Evolutionary conservation across 2,797 vertebrate genomes (phyloP).

Genomic region (Cygnus olor): DNA sequence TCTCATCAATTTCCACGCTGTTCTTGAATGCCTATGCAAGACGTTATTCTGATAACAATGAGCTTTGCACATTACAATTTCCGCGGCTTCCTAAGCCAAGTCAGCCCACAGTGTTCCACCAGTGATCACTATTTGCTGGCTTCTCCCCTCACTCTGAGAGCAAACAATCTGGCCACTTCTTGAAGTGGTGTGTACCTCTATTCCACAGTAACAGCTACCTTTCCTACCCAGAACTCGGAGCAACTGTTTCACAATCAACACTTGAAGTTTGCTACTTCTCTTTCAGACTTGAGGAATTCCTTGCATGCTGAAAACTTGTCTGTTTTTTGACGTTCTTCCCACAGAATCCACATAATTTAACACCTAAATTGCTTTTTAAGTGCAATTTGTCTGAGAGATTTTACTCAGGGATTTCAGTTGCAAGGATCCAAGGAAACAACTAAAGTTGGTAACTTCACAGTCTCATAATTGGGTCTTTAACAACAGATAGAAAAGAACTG

Average conservation of each 20-base stretch:
- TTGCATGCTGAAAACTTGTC: neutral
- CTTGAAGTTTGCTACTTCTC: neutral
- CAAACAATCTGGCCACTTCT: neutral
- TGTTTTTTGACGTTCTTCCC: neutral
- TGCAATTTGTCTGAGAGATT: neutral
- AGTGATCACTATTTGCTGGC: neutral
- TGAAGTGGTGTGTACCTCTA: neutral
- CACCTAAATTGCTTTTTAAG: neutral
- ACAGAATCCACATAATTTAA: neutral
- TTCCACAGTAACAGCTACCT: neutral
- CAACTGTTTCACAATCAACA: neutral
- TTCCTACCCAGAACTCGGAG: neutral
- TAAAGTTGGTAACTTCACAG: neutral
- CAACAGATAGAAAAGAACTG: neutral
- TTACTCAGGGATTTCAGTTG: neutral
- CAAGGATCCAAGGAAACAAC: neutral
- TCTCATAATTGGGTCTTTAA: neutral
- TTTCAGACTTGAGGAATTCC: neutral
- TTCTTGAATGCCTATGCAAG: neutral
- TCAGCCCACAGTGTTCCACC: neutral
- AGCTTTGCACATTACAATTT: neutral
- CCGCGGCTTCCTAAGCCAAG: slow-evolving; percentile 1
- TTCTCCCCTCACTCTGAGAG: neutral
- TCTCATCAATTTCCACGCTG: slow-evolving; percentile 24
- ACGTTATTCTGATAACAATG: neutral